Conservation (phyloP, 2,113 vertebrate genomes). For the Lycaon pictus region DNA sequence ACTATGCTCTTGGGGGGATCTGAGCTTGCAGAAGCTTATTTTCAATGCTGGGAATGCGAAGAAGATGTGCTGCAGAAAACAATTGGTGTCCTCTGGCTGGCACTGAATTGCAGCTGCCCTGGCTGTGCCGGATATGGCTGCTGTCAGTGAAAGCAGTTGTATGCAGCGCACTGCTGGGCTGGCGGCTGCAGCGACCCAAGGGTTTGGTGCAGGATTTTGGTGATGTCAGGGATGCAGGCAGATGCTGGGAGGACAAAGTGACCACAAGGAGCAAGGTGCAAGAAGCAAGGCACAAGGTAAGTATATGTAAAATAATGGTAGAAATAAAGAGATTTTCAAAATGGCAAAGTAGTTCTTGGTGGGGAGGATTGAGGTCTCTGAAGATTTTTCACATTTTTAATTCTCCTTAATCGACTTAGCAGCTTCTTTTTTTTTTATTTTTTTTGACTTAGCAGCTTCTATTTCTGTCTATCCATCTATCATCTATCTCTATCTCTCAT, state of each 20-base stretch:
- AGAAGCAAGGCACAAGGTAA: conserved; percentile 81
- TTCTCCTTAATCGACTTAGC: background rate
- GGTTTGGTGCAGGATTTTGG: background rate
- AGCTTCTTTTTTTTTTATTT: background rate
- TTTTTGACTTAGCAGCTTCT: background rate
- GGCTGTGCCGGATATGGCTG: background rate
- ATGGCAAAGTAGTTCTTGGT: background rate
- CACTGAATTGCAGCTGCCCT: background rate
- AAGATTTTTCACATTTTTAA: background rate
- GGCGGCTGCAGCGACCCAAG: background rate
- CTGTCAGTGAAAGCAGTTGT: background rate
- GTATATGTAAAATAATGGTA: background rate
- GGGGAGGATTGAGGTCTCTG: background rate
- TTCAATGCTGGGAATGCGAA: background rate
- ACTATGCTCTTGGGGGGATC: background rate
- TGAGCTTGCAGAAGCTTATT: background rate
- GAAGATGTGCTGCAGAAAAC: background rate
- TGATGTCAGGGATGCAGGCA: background rate
- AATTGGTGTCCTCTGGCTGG: background rate
- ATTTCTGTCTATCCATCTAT: background rate
- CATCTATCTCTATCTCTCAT: background rate
- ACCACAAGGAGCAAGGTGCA: background rate
- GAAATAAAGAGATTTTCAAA: background rate
- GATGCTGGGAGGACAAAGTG: conserved; percentile 44
- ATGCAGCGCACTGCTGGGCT: background rate